phyloP scores from a whole-genome alignment of 2,113 vertebrate genomes.

The Peromyscus leucopus region DNA sequence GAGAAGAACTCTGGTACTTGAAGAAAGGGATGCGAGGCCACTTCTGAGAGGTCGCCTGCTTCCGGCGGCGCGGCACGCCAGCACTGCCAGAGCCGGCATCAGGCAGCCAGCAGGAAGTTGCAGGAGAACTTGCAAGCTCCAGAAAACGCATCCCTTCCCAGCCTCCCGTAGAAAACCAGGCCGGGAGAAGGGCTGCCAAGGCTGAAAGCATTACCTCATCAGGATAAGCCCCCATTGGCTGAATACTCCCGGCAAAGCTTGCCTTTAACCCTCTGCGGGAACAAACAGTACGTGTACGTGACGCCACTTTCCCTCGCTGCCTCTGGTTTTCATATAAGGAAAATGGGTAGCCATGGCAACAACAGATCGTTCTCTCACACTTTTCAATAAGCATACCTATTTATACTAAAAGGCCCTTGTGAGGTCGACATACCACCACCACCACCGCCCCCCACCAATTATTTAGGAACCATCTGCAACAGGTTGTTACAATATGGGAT shows the following conservation, averaged over 20 bases:
- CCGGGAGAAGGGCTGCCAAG: neutral
- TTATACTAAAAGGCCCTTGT: neutral
- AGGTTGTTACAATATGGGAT: neutral
- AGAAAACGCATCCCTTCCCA: neutral
- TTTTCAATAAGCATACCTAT: constrained; percentile 10
- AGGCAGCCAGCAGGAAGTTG: neutral
- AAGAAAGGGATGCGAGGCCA: neutral
- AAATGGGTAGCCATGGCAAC: neutral
- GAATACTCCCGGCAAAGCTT: neutral
- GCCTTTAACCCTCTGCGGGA: neutral
- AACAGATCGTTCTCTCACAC: neutral
- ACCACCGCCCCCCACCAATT: neutral
- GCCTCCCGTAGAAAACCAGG: neutral
- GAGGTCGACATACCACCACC: neutral
- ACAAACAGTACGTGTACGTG: neutral
- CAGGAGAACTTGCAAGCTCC: neutral
- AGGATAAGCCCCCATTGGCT: constrained; percentile 34
- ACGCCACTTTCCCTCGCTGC: neutral
- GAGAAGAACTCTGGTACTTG: constrained; percentile 3
- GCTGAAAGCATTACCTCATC: constrained; percentile 59
- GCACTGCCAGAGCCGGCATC: neutral
- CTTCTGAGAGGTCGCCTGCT: neutral
- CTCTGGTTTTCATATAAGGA: constrained; percentile 46
- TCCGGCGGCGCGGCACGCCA: neutral
- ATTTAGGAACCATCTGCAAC: neutral